Evolutionary conservation across 2,797 vertebrate species (phyloP).

Genomic region (Dallia pectoralis): DNA sequence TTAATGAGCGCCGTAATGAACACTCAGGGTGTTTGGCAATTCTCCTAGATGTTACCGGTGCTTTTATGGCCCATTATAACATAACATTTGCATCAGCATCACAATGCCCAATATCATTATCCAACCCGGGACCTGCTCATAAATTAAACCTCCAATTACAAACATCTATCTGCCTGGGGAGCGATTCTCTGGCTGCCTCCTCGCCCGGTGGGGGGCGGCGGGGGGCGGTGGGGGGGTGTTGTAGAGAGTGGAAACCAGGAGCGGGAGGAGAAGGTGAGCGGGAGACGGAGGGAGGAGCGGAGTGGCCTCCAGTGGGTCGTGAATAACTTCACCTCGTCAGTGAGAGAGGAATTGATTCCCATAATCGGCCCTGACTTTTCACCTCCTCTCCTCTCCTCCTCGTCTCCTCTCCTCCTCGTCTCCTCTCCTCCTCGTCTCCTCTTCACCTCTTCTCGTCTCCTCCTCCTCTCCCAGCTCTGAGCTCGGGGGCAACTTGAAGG

Average conservation of each 20-base stretch:
- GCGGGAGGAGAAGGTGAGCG: conserved; percentile 41
- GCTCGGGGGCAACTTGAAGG: conserved; percentile 48
- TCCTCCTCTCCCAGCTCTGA: conserved; percentile 7
- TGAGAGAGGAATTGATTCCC: conserved; percentile 65
- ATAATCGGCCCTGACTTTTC: conserved; percentile 56
- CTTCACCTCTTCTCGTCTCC: conserved; percentile 8
- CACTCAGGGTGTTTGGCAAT: conserved; percentile 80
- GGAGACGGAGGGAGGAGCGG: conserved; percentile 47
- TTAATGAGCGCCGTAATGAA: conserved; percentile 84
- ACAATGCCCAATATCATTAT: conserved; percentile 82
- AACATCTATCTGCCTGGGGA: conserved; percentile 70
- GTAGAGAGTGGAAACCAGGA: conserved; percentile 50
- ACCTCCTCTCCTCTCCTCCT: background rate
- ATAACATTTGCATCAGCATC: conserved; percentile 83
- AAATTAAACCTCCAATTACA: conserved; percentile 85
- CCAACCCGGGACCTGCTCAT: conserved; percentile 73
- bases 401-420: conserved; percentile 26
- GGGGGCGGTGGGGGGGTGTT: background rate
- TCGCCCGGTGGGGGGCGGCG: too few relatives aligned
- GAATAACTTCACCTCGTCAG: conserved; percentile 48
- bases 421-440: conserved; percentile 22
- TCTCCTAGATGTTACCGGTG: conserved; percentile 74
- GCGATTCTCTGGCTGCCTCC: conserved; percentile 63
- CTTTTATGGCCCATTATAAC: conserved; percentile 81
- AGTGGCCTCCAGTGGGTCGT: conserved; percentile 55